A percentile compares a stretch with the other conserved stretches of the same genome.
Evolutionary conservation across 2,797 vertebrate species (phyloP).

Genomic region (Craterocephalus amniculus): DNA sequence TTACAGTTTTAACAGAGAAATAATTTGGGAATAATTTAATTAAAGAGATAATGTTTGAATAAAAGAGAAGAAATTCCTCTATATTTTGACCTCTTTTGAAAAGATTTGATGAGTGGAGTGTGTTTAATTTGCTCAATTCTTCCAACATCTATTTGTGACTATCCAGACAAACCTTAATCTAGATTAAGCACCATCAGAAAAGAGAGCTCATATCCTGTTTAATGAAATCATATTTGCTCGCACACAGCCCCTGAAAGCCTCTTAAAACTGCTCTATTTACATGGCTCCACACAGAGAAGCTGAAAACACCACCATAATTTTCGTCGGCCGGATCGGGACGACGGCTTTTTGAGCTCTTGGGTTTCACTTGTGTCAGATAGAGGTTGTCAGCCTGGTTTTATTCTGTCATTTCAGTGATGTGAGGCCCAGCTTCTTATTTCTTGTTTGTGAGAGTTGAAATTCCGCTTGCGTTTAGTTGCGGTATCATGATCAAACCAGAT

Average conservation of each 20-base stretch:
- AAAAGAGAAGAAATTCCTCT: slow-evolving; percentile 62
- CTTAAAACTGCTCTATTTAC: slow-evolving; percentile 74
- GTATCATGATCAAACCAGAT: slow-evolving; percentile 74
- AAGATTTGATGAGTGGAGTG: slow-evolving; percentile 63
- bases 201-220: slow-evolving; percentile 76
- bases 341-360: slow-evolving; percentile 29
- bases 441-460: slow-evolving; percentile 77
- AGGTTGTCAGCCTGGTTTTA: slow-evolving; percentile 55
- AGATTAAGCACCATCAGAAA: slow-evolving; percentile 74
- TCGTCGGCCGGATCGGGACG: slow-evolving; percentile 21
- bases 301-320: slow-evolving; percentile 53
- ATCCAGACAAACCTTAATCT: slow-evolving; percentile 75
- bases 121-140: slow-evolving; percentile 71
- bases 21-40: slow-evolving; percentile 84
- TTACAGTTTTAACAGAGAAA: slow-evolving; percentile 75
- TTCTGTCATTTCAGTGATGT: slow-evolving; percentile 58
- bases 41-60: slow-evolving; percentile 80
- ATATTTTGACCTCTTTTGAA: slow-evolving; percentile 71
- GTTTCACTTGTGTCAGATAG: slow-evolving; percentile 45
- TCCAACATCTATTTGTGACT: slow-evolving; percentile 70
- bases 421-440: slow-evolving; percentile 69
- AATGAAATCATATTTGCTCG: slow-evolving; percentile 76
- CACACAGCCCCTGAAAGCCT: slow-evolving; percentile 63
- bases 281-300: slow-evolving; percentile 56
- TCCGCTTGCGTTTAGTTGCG: slow-evolving; percentile 68